Conservation (phyloP, 2,797 vertebrate species). For the Balearica regulorum region DNA sequence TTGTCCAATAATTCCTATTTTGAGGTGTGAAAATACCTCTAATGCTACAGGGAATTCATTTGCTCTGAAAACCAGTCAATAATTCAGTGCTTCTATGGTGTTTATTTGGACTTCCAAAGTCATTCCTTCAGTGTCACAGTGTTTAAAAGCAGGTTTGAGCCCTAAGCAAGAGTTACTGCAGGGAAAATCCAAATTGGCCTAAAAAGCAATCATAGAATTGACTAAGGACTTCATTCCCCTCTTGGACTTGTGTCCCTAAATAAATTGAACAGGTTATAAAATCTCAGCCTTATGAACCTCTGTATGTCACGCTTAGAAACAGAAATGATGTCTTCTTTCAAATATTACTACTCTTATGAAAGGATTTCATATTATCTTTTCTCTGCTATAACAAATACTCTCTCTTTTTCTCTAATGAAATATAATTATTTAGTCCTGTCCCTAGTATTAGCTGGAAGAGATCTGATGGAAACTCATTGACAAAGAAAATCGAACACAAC, state of each 20-base stretch:
- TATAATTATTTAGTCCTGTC: slow-evolving; percentile 68
- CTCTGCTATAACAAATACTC: neutral
- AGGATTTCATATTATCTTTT: neutral
- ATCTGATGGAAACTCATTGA: slow-evolving; percentile 60
- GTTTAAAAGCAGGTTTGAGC: neutral
- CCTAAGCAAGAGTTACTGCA: neutral
- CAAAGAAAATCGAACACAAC: slow-evolving; percentile 55
- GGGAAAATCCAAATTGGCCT: neutral
- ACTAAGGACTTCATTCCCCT: neutral
- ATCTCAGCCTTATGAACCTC: neutral
- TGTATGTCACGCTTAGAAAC: neutral
- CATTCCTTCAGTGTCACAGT: neutral
- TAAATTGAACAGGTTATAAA: neutral
- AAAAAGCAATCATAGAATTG: neutral
- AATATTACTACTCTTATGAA: neutral
- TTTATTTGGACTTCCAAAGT: neutral
- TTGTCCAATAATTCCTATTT: slow-evolving; percentile 7
- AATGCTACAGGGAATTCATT: neutral
- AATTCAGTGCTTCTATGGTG: neutral
- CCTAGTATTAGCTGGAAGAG: slow-evolving; percentile 75
- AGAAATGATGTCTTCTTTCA: neutral
- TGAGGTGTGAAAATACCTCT: neutral
- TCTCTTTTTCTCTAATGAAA: slow-evolving; percentile 45
- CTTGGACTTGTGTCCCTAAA: neutral
- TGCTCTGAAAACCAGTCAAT: neutral